These are phyloP conservation scores for Okapia johnstoni DNA, from an alignment of 2,113 vertebrate genomes.

Conservation along the genomic window DNA sequence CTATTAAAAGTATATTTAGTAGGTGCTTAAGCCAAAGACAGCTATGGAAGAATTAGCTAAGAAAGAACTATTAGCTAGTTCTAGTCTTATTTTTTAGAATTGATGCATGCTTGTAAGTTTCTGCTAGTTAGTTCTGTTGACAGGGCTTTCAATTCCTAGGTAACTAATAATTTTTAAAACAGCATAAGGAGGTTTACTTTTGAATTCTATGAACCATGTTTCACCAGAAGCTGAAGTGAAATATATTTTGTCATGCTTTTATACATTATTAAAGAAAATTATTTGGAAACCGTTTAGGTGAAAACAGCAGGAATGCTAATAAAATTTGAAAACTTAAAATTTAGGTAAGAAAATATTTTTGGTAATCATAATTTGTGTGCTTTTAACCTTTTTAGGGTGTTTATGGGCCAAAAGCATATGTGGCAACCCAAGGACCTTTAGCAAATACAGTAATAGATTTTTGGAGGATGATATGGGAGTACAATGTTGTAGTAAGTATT, in stretches of 20 bases:
- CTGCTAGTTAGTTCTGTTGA: not conserved
- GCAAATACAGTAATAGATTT: conserved; percentile 97
- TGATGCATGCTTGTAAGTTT: not conserved
- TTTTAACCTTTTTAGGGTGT: conserved; percentile 87
- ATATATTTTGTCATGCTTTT: not conserved
- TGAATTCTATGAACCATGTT: not conserved
- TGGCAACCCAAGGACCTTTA: conserved; percentile 96
- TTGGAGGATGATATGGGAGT: conserved; percentile 99
- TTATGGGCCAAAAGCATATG: conserved; percentile 93
- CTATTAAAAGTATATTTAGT: not conserved
- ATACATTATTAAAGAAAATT: not conserved
- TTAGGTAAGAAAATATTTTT: conserved; percentile 38
- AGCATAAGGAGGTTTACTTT: not conserved
- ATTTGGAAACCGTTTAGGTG: not conserved
- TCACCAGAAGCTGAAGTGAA: not conserved
- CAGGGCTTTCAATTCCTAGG: not conserved
- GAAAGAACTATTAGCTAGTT: not conserved
- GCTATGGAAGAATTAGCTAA: not conserved
- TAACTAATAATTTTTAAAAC: conserved; percentile 5
- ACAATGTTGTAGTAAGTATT: conserved; percentile 89
- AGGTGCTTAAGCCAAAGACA: not conserved
- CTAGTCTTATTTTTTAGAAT: not conserved
- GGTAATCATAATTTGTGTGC: not conserved
- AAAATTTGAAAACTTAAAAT: conserved; percentile 45
- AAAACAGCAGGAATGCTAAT: not conserved